Conservation (phyloP, 2,888 invertebrate species). For the Iselma pallidipennis region DNA sequence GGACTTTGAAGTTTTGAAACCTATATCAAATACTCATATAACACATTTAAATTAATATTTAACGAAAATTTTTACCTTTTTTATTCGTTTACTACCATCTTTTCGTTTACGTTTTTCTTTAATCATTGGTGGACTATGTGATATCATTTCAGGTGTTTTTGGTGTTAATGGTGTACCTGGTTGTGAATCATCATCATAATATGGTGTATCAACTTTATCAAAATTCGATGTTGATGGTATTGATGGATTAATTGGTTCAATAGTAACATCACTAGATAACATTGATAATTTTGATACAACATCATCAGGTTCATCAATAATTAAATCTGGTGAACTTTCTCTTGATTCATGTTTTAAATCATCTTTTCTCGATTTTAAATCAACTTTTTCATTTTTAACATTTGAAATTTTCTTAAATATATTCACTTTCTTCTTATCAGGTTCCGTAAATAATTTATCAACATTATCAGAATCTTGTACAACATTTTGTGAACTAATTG, state of each 20-base stretch:
- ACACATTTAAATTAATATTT: neutral
- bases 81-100: constrained; percentile 56
- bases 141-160: constrained; percentile 62
- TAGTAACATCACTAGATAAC: constrained; percentile 60
- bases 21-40: too few species aligned
- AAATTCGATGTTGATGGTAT: constrained; percentile 45
- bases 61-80: constrained; percentile 34
- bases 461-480: constrained; percentile 34
- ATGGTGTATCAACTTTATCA: constrained; percentile 51
- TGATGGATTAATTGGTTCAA: constrained; percentile 55
- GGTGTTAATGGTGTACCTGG: constrained; percentile 62
- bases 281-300: constrained; percentile 43
- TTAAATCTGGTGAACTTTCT: constrained; percentile 54
- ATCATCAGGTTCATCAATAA: constrained; percentile 54
- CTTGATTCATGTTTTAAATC: constrained; percentile 48
- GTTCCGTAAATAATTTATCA: constrained; percentile 73
- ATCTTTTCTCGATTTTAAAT: constrained; percentile 53
- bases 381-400: constrained; percentile 67
- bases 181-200: constrained; percentile 59
- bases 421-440: constrained; percentile 83
- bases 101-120: constrained; percentile 62
- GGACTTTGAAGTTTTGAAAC: constrained; percentile 38
- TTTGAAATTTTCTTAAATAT: constrained; percentile 87
- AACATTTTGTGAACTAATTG: constrained; percentile 20
- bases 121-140: constrained; percentile 64